phyloP scores from a whole-genome alignment of 2,113 vertebrate species.

The Turdus rufiventris region DNA sequence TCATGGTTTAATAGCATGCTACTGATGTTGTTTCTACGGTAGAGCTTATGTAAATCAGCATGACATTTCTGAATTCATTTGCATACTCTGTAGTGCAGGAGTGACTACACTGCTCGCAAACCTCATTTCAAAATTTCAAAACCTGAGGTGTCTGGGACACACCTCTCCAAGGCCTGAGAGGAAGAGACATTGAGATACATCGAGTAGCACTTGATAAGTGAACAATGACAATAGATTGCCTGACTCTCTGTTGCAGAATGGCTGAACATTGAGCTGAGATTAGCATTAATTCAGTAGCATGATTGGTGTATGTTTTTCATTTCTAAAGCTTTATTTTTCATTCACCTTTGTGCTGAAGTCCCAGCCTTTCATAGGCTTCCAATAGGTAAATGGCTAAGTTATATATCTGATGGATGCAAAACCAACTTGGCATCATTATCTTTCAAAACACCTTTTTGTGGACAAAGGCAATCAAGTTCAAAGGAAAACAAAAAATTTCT shows the following conservation, averaged over 20 bases:
- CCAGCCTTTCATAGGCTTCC: neutral
- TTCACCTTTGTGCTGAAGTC: neutral
- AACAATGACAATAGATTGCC: neutral
- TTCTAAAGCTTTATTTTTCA: neutral
- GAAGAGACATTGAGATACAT: neutral
- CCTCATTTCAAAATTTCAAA: neutral
- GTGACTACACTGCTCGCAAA: neutral
- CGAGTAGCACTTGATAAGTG: neutral
- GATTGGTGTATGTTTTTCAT: neutral
- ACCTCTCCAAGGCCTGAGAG: neutral
- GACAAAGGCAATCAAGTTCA: neutral
- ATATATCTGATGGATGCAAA: neutral
- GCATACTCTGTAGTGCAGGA: neutral
- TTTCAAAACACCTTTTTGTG: neutral
- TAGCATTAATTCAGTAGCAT: neutral
- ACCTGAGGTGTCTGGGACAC: neutral
- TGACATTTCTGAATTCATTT: neutral
- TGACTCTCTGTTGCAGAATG: neutral
- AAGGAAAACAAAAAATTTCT: neutral
- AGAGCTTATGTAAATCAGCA: neutral
- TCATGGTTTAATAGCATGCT: neutral
- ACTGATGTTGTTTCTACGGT: neutral
- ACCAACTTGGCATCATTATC: neutral
- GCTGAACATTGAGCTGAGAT: neutral
- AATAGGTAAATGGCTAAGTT: neutral